Base-by-base conservation (phyloP, 2,113 vertebrate genomes). In the Pygoscelis antarcticus region DNA sequence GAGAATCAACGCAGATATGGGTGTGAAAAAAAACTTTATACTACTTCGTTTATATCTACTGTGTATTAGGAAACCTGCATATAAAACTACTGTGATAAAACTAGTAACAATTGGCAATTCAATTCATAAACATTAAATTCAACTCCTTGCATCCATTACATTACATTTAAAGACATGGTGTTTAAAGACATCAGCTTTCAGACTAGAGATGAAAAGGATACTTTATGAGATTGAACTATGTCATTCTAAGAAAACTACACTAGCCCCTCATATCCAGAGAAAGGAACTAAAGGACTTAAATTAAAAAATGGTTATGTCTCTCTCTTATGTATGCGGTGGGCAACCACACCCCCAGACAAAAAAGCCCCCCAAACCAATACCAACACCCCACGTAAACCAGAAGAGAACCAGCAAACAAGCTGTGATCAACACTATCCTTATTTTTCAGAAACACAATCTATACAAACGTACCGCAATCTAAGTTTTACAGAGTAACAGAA, bases 281-380 rank as follows among this genome's bases (percentile, higher is more conserved):
- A 32, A 2, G 13, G 26, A 91, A 38, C 7, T 72, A 60, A 74
- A 61, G 30, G 40, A 47, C 23, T n/a, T 42, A 16, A 77, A 42
- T 36, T 32, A 10, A 47, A 60, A 85, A 79, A 42, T 13, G 5
- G 10, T 74, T 51, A 4, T 12, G 13, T 25, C 9, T 71, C 20
- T 42, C 16, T n/a, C 20, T 7, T 4, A 5, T 11, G 17, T 44
- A 51, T 29, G 19, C 16, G 14, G 3, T 13, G 13, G 18, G 6
- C 10, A 65, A 10, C 3, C 5, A 32, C 18, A 51, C 3, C 1
- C 3, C 5, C 9, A 2, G 36, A 68, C 2, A 54, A 68, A 85
- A 54, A 55, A n/a, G 6, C 2, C 20, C 9, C 14, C 22, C 64
- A 40, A 55, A 54, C 17, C 14, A 57, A 83, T 62, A 30, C 16